These are phyloP conservation scores for Panthera uncia DNA, from an alignment of 2,113 vertebrate species.

Conservation along the genomic window DNA sequence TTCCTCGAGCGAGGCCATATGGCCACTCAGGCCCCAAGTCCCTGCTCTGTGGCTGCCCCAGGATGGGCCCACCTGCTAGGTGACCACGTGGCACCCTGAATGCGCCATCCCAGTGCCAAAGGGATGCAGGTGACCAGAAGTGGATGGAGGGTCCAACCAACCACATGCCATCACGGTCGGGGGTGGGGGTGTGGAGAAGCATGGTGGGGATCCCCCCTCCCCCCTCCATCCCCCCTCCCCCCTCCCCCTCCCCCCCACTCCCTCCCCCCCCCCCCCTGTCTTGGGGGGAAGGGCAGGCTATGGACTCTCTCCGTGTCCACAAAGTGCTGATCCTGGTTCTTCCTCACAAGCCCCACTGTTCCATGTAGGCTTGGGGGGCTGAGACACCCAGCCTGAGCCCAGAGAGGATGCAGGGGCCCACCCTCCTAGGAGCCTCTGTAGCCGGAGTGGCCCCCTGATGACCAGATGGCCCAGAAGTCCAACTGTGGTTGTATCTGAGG, in stretches of 20 bases:
- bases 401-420: not conserved
- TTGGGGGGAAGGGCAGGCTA: not conserved
- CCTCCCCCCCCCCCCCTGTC: too few relatives aligned
- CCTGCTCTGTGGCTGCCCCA: too few relatives aligned
- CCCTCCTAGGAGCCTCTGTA: not conserved
- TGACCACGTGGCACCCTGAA: not conserved
- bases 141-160: too few relatives aligned
- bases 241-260: too few relatives aligned
- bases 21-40: not conserved
- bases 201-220: too few relatives aligned
- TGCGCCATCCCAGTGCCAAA: accelerated
- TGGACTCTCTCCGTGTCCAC: not conserved
- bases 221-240: too few relatives aligned
- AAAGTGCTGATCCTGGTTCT: too few relatives aligned
- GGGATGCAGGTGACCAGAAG: not conserved
- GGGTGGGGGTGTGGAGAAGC: not conserved
- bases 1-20: not conserved
- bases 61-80: not conserved
- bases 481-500: accelerated
- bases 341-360: not conserved
- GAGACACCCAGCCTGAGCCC: not conserved
- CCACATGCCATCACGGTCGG: not conserved
- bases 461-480: not conserved
- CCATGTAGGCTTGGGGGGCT: accelerated
- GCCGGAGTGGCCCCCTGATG: accelerated